Evolutionary conservation across 2,797 vertebrate species (phyloP), one percentile per base, ranked within the genome.

Genomic region (Antennarius maculatus): DNA sequence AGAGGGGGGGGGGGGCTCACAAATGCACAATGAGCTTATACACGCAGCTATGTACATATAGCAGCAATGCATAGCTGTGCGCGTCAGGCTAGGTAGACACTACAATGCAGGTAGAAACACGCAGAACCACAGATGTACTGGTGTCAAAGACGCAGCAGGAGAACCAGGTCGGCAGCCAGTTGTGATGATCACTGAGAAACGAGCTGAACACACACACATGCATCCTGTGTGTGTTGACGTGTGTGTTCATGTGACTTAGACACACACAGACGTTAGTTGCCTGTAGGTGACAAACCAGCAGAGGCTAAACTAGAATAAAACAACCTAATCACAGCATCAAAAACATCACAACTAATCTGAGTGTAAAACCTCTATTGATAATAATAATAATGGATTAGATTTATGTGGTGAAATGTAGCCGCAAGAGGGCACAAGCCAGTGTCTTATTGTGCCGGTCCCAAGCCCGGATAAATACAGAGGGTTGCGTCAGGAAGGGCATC

Each of bases 21-120:
- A 56, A 82, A 63, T 60, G 60, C 59, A 89, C 78, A 91, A 83
- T 85, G 83, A 88, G 80, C 79, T 86, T 84, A 86, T 66, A 88
- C 71, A 89, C 23, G 29, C 17, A 71, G 56, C 60, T 51, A 47
- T 28, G 53, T 72, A 59, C 57, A 68, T 55, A 58, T 2, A 65
- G 56, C 54, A 52, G 68, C 68, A 60, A 62, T 64, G 58, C 28
- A 81, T 54, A 56, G 51, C 51, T 45, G 41, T 27, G 41, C 64
- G 59, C 61, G 43, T 28, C 63, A 14, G 50, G 68, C 15, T 66
- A 14, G 15, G 61, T 43, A 61, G 8, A 53, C 48, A 29, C 51
- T 41, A 34, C 34, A 61, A 66, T 74, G 64, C 54, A 67, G 57
- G 62, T 60, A 66, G n/a, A 65, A 71, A 74, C 41, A 34, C 43